Conservation (phyloP, 2,888 invertebrate species). For the Tenodera sinensis region DNA sequence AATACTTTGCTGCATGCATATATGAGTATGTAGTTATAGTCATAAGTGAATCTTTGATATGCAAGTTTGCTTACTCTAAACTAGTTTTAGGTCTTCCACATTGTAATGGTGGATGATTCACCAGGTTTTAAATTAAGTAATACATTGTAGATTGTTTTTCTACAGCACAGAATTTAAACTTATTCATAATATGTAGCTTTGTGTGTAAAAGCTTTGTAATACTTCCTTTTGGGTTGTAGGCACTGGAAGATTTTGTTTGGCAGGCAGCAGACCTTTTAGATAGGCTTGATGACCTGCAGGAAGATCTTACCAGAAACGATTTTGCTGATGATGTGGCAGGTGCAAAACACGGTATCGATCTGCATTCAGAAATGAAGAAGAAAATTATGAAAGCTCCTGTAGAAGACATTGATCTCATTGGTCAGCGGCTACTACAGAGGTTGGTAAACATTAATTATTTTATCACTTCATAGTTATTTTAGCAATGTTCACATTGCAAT, state of each 20-base stretch:
- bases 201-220: too few species aligned
- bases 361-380: constrained; percentile 91
- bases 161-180: too few species aligned
- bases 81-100: too few species aligned
- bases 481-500: too few species aligned
- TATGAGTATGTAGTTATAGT: too few species aligned
- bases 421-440: constrained; percentile 61
- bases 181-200: too few species aligned
- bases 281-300: constrained; percentile 87
- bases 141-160: too few species aligned
- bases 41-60: too few species aligned
- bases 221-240: constrained; percentile 45
- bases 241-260: constrained; percentile 94
- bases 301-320: constrained; percentile 88
- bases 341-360: constrained; percentile 87
- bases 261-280: constrained; percentile 91
- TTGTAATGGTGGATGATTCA: too few species aligned
- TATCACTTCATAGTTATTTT: neutral
- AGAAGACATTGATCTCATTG: constrained; percentile 88
- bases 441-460: constrained; percentile 31
- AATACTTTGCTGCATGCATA: too few species aligned
- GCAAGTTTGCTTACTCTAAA: too few species aligned
- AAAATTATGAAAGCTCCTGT: constrained; percentile 91
- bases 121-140: too few species aligned
- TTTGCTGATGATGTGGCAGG: constrained; percentile 92